Evolutionary conservation across 2,113 vertebrate species (phyloP), one percentile per base, ranked within the genome.

Genomic region (Synchiropus splendidus): DNA sequence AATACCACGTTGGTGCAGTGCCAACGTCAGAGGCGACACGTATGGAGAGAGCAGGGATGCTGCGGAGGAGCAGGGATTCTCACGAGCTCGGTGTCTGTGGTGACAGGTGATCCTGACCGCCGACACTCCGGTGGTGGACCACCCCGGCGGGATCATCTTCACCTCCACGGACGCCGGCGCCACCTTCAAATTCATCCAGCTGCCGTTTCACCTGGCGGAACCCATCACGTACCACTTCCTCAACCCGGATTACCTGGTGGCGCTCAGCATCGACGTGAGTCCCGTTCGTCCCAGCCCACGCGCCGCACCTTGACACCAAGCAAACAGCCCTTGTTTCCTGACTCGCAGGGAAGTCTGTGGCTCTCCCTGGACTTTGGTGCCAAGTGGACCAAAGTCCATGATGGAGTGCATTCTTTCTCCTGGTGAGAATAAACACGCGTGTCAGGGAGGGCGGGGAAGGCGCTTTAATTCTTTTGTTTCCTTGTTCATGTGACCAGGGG

Each of bases 301-400:
- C 10, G 13, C 15, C 12, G 10, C 44, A 51, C 56, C 60, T 65
- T 56, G n/a, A 50, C 58, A 49, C 35, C 13, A 70, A 39, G 52
- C 61, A 72, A 74, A 68, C 53, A 74, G 34, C 14, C 18, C 51
- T 13, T 77, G 41, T 64, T 60, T 67, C 39, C 30, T 48, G 36
- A n/a, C 50, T 59, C 18, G 48, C 73, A 88, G 86, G 74, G 75
- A 9, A 27, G 45, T 15, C 77, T 88, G 3, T 87, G 85, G 85
- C 78, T 87, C 31, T 87, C 86, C 2, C 39, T 67, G 62, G 77
- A 87, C 77, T 87, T 87, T 80, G 86, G 85, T 0, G 61, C 58
- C 12, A 58, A 36, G 13, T 88, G 86, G 86, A 76, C 53, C 44
- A 75, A 85, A 60, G 74, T 87, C 42, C 81, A 88, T 2, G 64